Percentiles rank a stretch among this genome's conserved stretches.
These are phyloP conservation scores for Hyperopisus bebe DNA, from an alignment of 2,113 vertebrate genomes.

Conservation along the genomic window DNA sequence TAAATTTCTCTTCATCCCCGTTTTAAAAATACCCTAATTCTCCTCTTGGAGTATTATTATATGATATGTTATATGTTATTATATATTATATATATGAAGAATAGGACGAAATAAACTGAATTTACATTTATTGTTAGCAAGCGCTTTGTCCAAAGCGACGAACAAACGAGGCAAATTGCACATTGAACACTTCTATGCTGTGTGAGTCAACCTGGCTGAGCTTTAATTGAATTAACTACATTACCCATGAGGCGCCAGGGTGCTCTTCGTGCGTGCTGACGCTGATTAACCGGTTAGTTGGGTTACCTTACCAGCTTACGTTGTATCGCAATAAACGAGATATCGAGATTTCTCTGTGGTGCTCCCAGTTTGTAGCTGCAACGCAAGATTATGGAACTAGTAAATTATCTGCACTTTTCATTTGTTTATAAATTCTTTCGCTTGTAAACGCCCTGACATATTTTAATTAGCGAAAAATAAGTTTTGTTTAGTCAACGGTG, in stretches of 20 bases:
- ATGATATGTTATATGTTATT: no score
- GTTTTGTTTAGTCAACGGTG: background rate
- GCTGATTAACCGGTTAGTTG: background rate
- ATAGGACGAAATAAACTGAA: background rate
- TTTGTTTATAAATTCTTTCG: background rate
- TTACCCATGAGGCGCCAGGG: background rate
- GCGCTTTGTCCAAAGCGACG: background rate
- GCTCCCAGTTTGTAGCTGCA: background rate
- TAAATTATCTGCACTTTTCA: background rate
- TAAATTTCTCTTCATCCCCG: background rate
- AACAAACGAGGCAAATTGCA: background rate
- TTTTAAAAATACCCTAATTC: background rate
- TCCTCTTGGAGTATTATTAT: background rate
- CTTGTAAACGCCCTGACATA: background rate
- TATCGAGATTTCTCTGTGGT: background rate
- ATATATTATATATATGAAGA: background rate
- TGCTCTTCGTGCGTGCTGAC: background rate
- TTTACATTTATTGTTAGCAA: background rate
- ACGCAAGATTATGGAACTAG: background rate
- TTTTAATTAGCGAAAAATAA: background rate
- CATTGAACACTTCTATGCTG: background rate
- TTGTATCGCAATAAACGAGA: background rate
- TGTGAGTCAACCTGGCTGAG: background rate
- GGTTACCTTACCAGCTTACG: background rate
- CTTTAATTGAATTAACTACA: background rate